Percentiles rank a stretch among this genome's conserved stretches.
These are phyloP conservation scores for Zaprionus gabonicus DNA, from an alignment of 1,140 invertebrate species.

Conservation along the genomic window DNA sequence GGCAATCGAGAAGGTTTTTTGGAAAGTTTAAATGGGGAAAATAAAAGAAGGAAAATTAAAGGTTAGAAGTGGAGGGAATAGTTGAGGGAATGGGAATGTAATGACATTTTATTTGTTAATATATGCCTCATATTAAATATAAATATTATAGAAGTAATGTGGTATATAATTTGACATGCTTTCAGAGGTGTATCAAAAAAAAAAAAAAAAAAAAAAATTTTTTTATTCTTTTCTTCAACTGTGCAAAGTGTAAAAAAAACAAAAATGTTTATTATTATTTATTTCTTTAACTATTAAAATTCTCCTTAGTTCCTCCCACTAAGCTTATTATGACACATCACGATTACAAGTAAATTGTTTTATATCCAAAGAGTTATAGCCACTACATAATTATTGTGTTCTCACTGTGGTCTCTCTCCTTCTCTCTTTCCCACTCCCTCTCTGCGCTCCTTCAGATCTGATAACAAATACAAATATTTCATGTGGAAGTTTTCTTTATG, in stretches of 20 bases:
- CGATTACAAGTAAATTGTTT: neutral
- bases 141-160: no score
- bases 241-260: no score
- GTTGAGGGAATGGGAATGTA: neutral
- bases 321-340: no score
- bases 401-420: neutral
- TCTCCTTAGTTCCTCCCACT: no score
- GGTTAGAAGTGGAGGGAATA: neutral
- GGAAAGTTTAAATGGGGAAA: neutral
- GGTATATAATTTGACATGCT: neutral
- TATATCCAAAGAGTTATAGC: neutral
- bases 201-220: neutral
- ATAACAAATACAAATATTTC: neutral
- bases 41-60: neutral
- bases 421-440: neutral
- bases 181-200: no score
- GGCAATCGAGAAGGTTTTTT: slow-evolving; percentile 3
- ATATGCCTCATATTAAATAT: neutral
- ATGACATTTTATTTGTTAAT: neutral
- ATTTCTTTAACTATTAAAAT: neutral
- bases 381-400: neutral
- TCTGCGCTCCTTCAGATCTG: neutral
- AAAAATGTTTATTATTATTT: neutral
- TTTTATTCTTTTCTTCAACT: no score
- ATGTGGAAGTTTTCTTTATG: slow-evolving; percentile 10